phyloP scores from a whole-genome alignment of 2,113 vertebrate species.

The Marmota flaviventris region DNA sequence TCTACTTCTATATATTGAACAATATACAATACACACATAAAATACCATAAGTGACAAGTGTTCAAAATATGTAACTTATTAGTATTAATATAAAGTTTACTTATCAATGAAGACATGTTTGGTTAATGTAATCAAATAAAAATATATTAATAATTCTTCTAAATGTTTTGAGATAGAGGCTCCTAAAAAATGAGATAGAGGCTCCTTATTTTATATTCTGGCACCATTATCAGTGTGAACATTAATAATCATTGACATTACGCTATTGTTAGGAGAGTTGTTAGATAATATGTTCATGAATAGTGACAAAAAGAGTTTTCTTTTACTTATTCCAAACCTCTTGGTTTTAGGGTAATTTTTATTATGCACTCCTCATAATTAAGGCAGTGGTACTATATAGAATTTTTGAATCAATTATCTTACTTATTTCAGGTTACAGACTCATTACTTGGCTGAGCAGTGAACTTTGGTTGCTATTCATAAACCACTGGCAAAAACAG shows the following conservation, averaged over 20 bases:
- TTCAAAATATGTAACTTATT: background rate
- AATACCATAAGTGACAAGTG: background rate
- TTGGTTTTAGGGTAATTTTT: background rate
- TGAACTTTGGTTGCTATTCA: slow-evolving; percentile 75
- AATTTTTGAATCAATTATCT: slow-evolving; percentile 62
- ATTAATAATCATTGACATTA: background rate
- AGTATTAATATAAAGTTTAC: slow-evolving; percentile 14
- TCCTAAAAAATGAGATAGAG: background rate
- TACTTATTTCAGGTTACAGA: slow-evolving; percentile 62
- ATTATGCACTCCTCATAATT: background rate
- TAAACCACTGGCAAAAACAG: slow-evolving; percentile 79
- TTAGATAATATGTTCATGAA: background rate
- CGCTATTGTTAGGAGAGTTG: background rate
- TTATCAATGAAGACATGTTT: background rate
- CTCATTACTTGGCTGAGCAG: slow-evolving; percentile 64
- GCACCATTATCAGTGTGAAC: background rate
- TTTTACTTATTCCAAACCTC: background rate
- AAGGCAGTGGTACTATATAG: background rate
- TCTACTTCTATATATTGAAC: background rate
- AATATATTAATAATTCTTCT: background rate
- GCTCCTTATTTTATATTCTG: slow-evolving; percentile 23
- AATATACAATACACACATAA: background rate
- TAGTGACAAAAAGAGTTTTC: background rate
- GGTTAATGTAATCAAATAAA: background rate
- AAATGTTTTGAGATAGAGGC: background rate